Conservation (phyloP, 2,888 invertebrate genomes). For the Cheilosia urbana region DNA sequence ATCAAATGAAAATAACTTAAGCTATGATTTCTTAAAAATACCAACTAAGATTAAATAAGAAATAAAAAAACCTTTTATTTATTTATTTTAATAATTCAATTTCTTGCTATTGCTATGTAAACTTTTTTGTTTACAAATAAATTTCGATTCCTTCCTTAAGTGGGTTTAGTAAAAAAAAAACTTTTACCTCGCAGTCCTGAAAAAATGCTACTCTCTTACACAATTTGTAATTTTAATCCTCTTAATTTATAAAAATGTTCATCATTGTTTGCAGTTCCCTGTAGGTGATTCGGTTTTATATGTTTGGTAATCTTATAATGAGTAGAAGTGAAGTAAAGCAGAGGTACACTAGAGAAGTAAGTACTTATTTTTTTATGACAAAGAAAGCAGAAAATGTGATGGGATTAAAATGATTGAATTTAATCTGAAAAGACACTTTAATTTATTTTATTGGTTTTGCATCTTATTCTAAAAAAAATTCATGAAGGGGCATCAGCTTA, state of each 20-base stretch:
- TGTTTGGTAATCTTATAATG: constrained; percentile 41
- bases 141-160: constrained; percentile 22
- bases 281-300: constrained; percentile 30
- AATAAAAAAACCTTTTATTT: constrained; percentile 27
- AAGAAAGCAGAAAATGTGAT: constrained; percentile 33
- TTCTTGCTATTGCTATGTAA: constrained; percentile 5
- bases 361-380: constrained; percentile 11
- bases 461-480: not conserved
- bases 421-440: not conserved
- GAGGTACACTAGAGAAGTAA: constrained; percentile 5
- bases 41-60: constrained; percentile 22
- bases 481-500: constrained; percentile 43
- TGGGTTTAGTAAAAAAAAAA: constrained; percentile 6
- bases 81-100: constrained; percentile 1
- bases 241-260: not conserved
- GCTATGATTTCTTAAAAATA: constrained; percentile 54
- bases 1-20: constrained; percentile 51
- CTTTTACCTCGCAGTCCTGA: constrained; percentile 47
- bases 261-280: constrained; percentile 24
- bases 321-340: constrained; percentile 11
- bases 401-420: constrained; percentile 9
- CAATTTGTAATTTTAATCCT: not conserved
- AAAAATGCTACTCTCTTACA: constrained; percentile 22
- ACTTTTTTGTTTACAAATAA: constrained; percentile 18
- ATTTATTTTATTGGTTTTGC: not conserved